phyloP scores from a whole-genome alignment of 2,888 invertebrate genomes.

The Acholoe squamosa region DNA sequence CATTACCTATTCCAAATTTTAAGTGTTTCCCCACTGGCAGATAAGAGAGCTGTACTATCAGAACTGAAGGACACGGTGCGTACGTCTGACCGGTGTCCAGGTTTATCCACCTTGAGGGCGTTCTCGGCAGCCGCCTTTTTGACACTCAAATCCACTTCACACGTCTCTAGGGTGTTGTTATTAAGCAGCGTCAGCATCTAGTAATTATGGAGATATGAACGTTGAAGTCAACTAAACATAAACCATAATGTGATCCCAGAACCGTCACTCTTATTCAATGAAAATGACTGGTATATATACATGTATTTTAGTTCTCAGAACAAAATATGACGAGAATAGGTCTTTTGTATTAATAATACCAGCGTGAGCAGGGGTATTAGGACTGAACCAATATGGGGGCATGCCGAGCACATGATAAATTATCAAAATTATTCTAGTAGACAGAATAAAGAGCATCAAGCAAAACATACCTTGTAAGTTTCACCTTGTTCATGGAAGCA shows the following conservation, averaged over 20 bases:
- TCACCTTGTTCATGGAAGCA: conserved; percentile 38
- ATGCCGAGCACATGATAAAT: too few species aligned
- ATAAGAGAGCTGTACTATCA: conserved; percentile 93
- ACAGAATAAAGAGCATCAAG: too few species aligned
- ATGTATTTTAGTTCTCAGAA: background rate
- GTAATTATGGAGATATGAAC: too few species aligned
- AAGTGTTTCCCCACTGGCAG: conserved; percentile 93
- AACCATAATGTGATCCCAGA: too few species aligned
- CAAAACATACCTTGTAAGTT: background rate
- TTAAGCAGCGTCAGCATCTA: conserved; percentile 83
- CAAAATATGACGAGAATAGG: too few species aligned
- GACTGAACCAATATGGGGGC: too few species aligned
- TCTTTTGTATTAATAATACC: too few species aligned
- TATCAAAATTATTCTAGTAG: too few species aligned
- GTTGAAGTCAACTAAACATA: too few species aligned
- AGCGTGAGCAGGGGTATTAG: too few species aligned
- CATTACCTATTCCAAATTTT: conserved; percentile 95
- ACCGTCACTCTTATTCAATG: too few species aligned
- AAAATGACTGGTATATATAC: too few species aligned
- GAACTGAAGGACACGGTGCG: conserved; percentile 94
- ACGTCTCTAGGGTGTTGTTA: conserved; percentile 90
- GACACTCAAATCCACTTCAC: conserved; percentile 84
- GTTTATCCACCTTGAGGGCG: conserved; percentile 85
- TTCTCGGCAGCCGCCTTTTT: conserved; percentile 69
- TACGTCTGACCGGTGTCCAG: conserved; percentile 95